A percentile compares a stretch with the other conserved stretches of the same genome.
These are phyloP conservation scores for Stenolophus ochropezus DNA, from an alignment of 2,888 invertebrate species.

Conservation along the genomic window DNA sequence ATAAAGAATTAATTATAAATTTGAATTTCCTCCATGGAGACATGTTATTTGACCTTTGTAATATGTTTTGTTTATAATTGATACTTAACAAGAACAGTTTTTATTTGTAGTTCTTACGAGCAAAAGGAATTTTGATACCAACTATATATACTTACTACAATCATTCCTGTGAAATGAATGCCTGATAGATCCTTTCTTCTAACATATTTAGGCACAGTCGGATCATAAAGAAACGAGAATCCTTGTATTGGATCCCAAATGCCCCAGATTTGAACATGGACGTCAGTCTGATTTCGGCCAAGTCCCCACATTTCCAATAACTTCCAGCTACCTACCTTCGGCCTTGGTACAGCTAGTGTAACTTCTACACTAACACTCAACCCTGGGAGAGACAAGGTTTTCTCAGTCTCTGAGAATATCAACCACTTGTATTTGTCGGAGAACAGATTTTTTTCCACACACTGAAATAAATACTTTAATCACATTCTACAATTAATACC, in stretches of 20 bases:
- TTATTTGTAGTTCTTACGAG: too few species aligned
- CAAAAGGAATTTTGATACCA: too few species aligned
- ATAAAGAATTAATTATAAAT: background rate
- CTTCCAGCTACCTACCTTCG: constrained; percentile 12
- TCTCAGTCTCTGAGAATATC: constrained; percentile 15
- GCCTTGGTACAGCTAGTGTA: background rate
- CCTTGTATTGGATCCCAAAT: constrained; percentile 5
- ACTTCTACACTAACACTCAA: constrained; percentile 47
- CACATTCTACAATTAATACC: background rate
- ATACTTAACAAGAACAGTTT: too few species aligned
- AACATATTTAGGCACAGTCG: constrained; percentile 19
- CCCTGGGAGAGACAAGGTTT: background rate
- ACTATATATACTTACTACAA: constrained; percentile 17
- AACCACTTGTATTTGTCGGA: constrained; percentile 50
- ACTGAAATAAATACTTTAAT: background rate
- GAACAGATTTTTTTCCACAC: constrained; percentile 20
- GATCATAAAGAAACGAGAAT: background rate
- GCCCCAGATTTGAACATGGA: constrained; percentile 35
- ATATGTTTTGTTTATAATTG: background rate
- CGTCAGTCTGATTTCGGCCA: constrained; percentile 3
- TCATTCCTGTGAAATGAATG: background rate
- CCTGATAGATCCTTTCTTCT: constrained; percentile 30
- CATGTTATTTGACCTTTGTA: background rate
- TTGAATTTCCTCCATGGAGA: too few species aligned
- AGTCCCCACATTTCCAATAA: constrained; percentile 50